phyloP scores from a whole-genome alignment of 2,888 invertebrate genomes.

The Sussaba pulchella region DNA sequence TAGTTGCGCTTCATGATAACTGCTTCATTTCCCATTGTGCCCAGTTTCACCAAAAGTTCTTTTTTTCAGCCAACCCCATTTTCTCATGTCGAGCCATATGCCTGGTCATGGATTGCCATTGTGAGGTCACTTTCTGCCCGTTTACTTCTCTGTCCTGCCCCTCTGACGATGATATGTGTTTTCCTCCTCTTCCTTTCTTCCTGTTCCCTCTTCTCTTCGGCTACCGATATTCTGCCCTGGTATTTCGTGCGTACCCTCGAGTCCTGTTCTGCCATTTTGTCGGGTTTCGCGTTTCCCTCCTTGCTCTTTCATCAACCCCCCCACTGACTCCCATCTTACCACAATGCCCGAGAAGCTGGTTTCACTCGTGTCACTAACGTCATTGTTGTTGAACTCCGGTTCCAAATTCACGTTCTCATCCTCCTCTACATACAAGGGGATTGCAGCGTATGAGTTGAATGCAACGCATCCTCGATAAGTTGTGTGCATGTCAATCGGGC shows the following conservation, averaged over 20 bases:
- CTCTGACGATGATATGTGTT: slow-evolving; percentile 2
- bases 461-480: too few species aligned
- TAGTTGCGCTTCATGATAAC: slow-evolving; percentile 35
- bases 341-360: too few species aligned
- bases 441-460: background rate
- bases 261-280: background rate
- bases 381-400: too few species aligned
- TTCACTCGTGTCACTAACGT: too few species aligned
- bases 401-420: too few species aligned
- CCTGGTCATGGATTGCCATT: background rate
- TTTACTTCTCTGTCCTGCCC: background rate
- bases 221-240: background rate
- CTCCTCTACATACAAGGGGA: too few species aligned
- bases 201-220: slow-evolving; percentile 19
- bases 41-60: slow-evolving; percentile 1
- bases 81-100: slow-evolving; percentile 3
- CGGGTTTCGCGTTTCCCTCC: background rate
- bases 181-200: slow-evolving; percentile 19
- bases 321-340: background rate
- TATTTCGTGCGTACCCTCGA: background rate
- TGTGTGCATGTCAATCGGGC: too few species aligned
- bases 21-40: background rate
- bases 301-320: background rate
- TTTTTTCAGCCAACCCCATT: slow-evolving; percentile 6
- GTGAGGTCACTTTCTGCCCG: background rate